phyloP scores from a whole-genome alignment of 2,888 invertebrate genomes.

The Lasioglossum oenotherae region DNA sequence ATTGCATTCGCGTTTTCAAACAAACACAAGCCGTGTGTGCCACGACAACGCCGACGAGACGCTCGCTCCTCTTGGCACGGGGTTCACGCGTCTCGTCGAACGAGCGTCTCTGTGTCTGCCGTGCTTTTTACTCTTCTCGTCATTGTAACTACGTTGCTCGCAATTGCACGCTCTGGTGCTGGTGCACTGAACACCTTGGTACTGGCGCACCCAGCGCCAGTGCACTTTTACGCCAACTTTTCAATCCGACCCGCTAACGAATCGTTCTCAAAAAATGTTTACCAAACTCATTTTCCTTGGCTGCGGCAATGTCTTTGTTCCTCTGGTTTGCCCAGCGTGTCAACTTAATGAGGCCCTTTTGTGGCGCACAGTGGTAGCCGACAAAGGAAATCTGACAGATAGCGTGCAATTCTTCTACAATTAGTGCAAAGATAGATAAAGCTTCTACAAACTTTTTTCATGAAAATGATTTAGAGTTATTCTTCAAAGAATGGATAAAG shows the following conservation, averaged over 20 bases:
- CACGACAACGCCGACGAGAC: conserved; percentile 25
- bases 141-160: conserved; percentile 41
- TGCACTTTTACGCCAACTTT: background rate
- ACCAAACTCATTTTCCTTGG: background rate
- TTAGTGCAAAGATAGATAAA: background rate
- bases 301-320: background rate
- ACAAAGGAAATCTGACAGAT: background rate
- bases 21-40: conserved; percentile 24
- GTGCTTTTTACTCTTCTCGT: background rate
- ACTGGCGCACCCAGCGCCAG: conserved; percentile 14
- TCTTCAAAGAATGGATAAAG: too few relatives aligned
- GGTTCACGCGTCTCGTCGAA: conserved; percentile 2
- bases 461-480: too few relatives aligned
- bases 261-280: background rate
- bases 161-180: conserved; percentile 46
- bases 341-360: background rate
- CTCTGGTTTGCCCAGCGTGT: background rate
- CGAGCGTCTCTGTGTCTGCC: conserved; percentile 3
- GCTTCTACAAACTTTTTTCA: too few relatives aligned
- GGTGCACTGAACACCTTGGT: conserved; percentile 42
- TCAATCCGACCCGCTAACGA: background rate
- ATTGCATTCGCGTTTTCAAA: conserved; percentile 55
- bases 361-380: background rate
- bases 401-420: background rate
- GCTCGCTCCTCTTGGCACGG: conserved; percentile 10